Base-by-base conservation (phyloP, 2,113 vertebrate genomes). In the Cariama cristata region DNA sequence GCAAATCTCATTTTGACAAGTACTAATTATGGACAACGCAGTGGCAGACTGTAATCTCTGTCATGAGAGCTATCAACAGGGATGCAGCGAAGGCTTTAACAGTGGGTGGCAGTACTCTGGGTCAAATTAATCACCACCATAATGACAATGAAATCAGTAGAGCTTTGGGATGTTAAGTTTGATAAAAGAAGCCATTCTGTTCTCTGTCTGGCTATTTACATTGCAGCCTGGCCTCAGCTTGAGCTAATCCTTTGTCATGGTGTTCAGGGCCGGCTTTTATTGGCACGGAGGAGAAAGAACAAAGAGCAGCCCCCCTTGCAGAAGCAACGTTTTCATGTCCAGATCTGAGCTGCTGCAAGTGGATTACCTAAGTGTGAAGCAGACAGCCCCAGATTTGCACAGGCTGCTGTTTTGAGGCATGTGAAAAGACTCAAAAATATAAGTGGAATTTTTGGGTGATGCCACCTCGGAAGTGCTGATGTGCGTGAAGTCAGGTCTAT, bases 111-210 rank as follows among this genome's bases (percentile, higher is more conserved):
- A 93, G 96, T 93, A 94, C 91, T 87, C 81, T 77, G 84, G 95
- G 97, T 95, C 95, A 96, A 94, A 97, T 97, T 97, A 96, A 97
- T 96, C 95, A 96, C 93, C 85, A 82, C 90, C 79, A 82, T 97
- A 97, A 97, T 88, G 94, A 94, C 95, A 96, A 90, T 85, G 97
- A 96, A 97, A 95, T 96, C 96, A 97, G 95, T 86, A 97, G 95
- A 96, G 96, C 97, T 95, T 97, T 97, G 88, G 96, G 90, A 95
- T 95, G 93, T 96, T 93, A 96, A 92, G 95, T 95, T 90, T 76
- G 93, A 96, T 92, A 95, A 97, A 97, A 97, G 90, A 90, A 96
- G 90, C 79, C 92, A 74, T 92, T 97, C 88, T 97, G 82, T 97
- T 93, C 95, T 55, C 88, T 93, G 84, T 72, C 93, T 93, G 92